Evolutionary conservation across 1,140 invertebrate genomes (phyloP).

Genomic region (Limonius californicus): DNA sequence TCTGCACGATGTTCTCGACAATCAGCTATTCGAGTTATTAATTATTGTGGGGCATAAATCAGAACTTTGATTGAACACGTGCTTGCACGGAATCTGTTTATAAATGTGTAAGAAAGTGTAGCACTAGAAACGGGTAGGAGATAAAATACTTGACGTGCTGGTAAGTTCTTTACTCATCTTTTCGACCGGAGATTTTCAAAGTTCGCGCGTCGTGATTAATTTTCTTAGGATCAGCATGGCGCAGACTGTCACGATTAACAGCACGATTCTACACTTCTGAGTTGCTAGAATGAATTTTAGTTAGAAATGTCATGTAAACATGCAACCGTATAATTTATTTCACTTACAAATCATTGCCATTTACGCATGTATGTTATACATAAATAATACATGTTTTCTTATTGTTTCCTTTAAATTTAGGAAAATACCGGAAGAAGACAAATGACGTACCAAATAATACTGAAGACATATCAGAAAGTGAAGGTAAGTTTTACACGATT

Average conservation of each 20-base stretch:
- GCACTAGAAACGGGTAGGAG: slow-evolving; percentile 2
- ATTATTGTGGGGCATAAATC: slow-evolving; percentile 6
- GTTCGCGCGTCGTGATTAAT: slow-evolving; percentile 27
- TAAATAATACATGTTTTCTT: no score
- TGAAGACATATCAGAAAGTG: not conserved
- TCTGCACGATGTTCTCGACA: no score
- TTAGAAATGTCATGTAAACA: slow-evolving; percentile 33
- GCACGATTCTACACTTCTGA: slow-evolving; percentile 31
- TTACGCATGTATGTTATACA: slow-evolving; percentile 9
- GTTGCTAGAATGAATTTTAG: slow-evolving; percentile 31
- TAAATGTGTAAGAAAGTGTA: no score
- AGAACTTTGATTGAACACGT: not conserved
- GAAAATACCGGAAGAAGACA: slow-evolving; percentile 24
- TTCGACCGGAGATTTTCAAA: slow-evolving; percentile 8
- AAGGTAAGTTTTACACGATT: no score
- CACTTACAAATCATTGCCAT: slow-evolving; percentile 33
- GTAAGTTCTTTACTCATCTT: not conserved
- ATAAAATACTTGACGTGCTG: not conserved
- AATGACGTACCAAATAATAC: slow-evolving; percentile 17
- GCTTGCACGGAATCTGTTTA: not conserved
- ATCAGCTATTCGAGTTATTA: slow-evolving; percentile 9
- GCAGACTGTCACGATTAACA: slow-evolving; percentile 36
- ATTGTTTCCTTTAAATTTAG: slow-evolving; percentile 11
- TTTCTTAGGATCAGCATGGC: slow-evolving; percentile 27
- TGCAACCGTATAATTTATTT: slow-evolving; percentile 39